phyloP scores from a whole-genome alignment of 2,113 vertebrate species.

The Sisor rabdophorus region DNA sequence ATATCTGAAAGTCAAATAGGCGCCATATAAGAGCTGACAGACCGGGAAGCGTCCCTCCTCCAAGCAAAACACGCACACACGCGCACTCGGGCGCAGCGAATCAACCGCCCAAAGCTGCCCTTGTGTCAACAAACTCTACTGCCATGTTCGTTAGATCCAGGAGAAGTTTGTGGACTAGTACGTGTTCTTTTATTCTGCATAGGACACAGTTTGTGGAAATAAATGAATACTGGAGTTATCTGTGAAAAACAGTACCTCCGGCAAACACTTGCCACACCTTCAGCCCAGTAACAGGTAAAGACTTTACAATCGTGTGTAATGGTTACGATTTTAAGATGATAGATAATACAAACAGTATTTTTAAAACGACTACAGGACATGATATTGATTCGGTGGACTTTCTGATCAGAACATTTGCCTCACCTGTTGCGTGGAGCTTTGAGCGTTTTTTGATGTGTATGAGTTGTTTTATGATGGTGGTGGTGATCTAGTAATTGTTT shows the following conservation, averaged over 20 bases:
- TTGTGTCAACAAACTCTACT: slow-evolving; percentile 21
- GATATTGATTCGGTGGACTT: neutral
- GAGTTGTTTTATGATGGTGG: too few species aligned
- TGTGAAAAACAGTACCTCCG: slow-evolving; percentile 60
- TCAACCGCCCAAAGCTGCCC: slow-evolving; percentile 18
- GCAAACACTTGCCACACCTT: slow-evolving; percentile 69
- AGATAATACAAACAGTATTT: neutral
- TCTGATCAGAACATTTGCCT: neutral
- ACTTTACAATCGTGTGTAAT: neutral
- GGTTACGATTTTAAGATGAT: neutral
- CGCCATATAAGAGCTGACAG: slow-evolving; percentile 68
- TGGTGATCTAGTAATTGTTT: neutral
- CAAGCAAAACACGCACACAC: slow-evolving; percentile 11
- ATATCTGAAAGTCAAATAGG: slow-evolving; percentile 68
- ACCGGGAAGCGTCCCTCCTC: slow-evolving; percentile 52
- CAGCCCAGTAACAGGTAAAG: slow-evolving; percentile 65
- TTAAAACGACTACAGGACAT: neutral
- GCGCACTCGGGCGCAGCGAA: slow-evolving; percentile 28
- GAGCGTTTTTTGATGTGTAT: neutral
- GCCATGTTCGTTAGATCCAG: slow-evolving; percentile 14
- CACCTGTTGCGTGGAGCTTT: slow-evolving; percentile 16
- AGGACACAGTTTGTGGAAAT: slow-evolving; percentile 52
- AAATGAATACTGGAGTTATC: slow-evolving; percentile 61
- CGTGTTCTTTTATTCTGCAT: neutral
- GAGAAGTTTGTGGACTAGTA: slow-evolving; percentile 32